A percentile compares a stretch with the other conserved stretches of the same genome.
These are phyloP conservation scores for Nymphalis urticae DNA, from an alignment of 2,888 invertebrate genomes.

Conservation along the genomic window DNA sequence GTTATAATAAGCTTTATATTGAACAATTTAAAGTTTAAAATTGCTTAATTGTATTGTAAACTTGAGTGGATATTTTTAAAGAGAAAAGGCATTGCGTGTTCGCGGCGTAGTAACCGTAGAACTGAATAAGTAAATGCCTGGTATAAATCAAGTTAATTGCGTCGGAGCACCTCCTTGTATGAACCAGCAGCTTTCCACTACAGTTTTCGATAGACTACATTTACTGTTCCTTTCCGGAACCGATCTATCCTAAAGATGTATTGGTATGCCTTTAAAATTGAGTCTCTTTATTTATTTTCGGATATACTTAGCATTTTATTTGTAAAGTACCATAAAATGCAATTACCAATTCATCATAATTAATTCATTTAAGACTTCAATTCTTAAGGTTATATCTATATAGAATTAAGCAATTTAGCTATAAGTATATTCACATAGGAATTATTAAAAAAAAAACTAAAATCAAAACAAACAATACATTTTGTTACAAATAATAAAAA, in stretches of 20 bases:
- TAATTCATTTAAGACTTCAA: too few relatives aligned
- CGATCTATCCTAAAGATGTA: slow-evolving; percentile 48
- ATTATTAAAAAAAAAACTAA: not conserved
- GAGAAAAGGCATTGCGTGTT: slow-evolving; percentile 60
- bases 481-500: too few relatives aligned
- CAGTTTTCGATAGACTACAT: slow-evolving; percentile 63
- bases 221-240: slow-evolving; percentile 54
- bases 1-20: slow-evolving; percentile 18
- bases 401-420: too few relatives aligned
- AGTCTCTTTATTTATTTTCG: slow-evolving; percentile 20
- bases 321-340: too few relatives aligned
- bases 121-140: slow-evolving; percentile 79
- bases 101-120: slow-evolving; percentile 68
- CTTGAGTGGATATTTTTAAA: slow-evolving; percentile 50
- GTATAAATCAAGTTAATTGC: slow-evolving; percentile 82
- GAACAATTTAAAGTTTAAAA: slow-evolving; percentile 28
- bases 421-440: not conserved
- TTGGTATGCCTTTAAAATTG: slow-evolving; percentile 38
- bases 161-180: slow-evolving; percentile 74
- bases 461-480: too few relatives aligned
- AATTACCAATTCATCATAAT: too few relatives aligned
- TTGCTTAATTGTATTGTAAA: slow-evolving; percentile 33
- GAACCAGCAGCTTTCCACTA: slow-evolving; percentile 64
- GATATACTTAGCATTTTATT: not conserved
- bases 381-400: too few relatives aligned